Evolutionary conservation across 2,888 invertebrate species (phyloP).

Genomic region (Crematogaster levior): DNA sequence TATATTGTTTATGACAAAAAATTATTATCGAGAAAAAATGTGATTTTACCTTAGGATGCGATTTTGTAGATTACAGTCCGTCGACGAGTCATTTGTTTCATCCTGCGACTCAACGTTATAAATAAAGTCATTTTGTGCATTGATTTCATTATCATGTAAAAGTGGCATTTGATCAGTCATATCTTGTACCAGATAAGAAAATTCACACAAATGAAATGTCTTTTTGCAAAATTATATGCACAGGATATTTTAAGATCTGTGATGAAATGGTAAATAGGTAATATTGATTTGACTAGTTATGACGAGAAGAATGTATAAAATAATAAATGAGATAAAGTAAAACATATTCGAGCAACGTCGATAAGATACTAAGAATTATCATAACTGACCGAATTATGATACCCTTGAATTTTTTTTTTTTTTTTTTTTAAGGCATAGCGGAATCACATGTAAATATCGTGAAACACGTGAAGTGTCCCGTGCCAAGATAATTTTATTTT

Average conservation of each 20-base stretch:
- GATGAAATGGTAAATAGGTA: not conserved
- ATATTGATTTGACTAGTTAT: not conserved
- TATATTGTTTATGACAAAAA: not conserved
- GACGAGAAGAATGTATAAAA: not conserved
- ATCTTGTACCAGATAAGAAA: constrained; percentile 22
- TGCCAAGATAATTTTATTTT: constrained; percentile 40
- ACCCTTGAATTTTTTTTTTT: not conserved
- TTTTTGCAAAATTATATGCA: not conserved
- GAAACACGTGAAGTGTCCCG: not conserved
- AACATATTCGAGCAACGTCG: not conserved
- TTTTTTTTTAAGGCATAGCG: not conserved
- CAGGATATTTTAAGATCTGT: not conserved
- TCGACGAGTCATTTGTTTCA: constrained; percentile 61
- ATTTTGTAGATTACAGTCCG: constrained; percentile 75
- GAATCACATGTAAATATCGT: not conserved
- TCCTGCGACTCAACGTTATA: constrained; percentile 73
- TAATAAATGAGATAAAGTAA: not conserved
- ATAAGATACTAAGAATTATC: constrained; percentile 13
- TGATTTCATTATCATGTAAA: constrained; percentile 69
- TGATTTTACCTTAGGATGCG: constrained; percentile 82
- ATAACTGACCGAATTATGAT: not conserved
- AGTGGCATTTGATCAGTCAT: constrained; percentile 78
- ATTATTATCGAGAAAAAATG: not conserved
- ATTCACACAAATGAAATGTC: not conserved
- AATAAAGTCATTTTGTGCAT: constrained; percentile 69